Conservation (phyloP, 1,140 invertebrate genomes). For the Sarcophaga bullata region DNA sequence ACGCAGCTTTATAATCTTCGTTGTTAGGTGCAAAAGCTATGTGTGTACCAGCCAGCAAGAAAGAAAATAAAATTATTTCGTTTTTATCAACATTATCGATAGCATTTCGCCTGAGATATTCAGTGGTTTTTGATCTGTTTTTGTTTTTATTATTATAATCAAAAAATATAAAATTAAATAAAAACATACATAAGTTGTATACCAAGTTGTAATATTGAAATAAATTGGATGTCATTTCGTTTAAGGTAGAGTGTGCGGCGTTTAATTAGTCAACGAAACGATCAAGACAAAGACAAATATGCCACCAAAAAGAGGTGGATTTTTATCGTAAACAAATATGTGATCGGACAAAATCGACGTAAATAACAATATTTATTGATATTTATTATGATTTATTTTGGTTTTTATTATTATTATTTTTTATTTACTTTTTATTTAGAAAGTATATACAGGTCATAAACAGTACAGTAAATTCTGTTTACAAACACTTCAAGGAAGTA, state of each 20-base stretch:
- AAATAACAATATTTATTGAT: constrained; percentile 11
- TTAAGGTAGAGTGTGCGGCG: background rate
- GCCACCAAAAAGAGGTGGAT: background rate
- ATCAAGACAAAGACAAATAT: background rate
- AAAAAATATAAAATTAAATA: background rate
- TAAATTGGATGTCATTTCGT: background rate
- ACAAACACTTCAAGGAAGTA: no score
- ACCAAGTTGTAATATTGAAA: background rate
- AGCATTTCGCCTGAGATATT: background rate
- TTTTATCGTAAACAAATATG: background rate
- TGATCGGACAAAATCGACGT: background rate
- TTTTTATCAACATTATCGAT: background rate
- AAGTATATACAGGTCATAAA: no score
- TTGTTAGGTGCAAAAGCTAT: no score
- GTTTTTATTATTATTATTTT: no score
- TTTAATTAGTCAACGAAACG: background rate
- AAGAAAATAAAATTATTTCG: background rate
- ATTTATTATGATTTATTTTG: background rate
- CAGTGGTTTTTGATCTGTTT: background rate
- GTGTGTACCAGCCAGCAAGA: no score
- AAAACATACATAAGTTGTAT: background rate
- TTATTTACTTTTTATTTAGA: no score
- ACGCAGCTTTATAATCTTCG: no score
- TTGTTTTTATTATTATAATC: background rate
- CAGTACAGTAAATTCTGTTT: no score